A percentile compares a stretch with the other conserved stretches of the same genome.
Evolutionary conservation across 2,113 vertebrate species (phyloP).

Genomic region (Tychaedon coryphoeus): DNA sequence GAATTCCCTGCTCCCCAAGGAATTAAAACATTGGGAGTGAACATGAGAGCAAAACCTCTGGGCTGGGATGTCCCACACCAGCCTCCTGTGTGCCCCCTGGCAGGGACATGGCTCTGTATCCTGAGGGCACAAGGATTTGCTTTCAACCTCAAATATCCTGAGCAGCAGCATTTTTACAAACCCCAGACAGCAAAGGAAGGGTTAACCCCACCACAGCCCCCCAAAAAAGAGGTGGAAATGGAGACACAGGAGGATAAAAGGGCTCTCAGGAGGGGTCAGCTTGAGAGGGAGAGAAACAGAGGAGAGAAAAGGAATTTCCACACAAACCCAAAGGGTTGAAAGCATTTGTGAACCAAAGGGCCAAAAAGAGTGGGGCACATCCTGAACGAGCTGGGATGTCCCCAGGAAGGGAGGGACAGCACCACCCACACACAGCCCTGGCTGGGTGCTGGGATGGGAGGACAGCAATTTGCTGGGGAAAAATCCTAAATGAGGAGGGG

Average conservation of each 20-base stretch:
- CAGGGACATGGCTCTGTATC: fast-evolving
- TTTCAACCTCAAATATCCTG: neutral
- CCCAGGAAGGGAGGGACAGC: neutral
- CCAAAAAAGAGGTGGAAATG: neutral
- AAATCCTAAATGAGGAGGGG: neutral
- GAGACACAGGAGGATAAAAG: slow-evolving; percentile 21
- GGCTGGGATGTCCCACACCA: neutral
- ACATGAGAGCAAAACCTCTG: neutral
- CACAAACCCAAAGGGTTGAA: neutral
- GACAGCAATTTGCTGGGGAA: neutral
- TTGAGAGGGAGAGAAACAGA: neutral
- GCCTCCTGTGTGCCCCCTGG: neutral
- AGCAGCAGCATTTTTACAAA: neutral
- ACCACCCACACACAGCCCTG: neutral
- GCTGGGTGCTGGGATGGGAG: neutral
- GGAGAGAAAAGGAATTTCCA: slow-evolving; percentile 4
- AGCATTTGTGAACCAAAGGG: neutral
- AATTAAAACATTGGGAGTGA: fast-evolving
- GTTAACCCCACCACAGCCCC: neutral
- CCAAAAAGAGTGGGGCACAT: neutral
- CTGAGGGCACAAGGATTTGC: fast-evolving
- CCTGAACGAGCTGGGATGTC: neutral
- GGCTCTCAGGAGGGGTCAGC: neutral
- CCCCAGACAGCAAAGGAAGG: neutral
- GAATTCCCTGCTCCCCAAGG: neutral